Evolutionary conservation across 2,888 invertebrate species (phyloP), one percentile per base, ranked within the genome.

Genomic region (Beris morrisii): DNA sequence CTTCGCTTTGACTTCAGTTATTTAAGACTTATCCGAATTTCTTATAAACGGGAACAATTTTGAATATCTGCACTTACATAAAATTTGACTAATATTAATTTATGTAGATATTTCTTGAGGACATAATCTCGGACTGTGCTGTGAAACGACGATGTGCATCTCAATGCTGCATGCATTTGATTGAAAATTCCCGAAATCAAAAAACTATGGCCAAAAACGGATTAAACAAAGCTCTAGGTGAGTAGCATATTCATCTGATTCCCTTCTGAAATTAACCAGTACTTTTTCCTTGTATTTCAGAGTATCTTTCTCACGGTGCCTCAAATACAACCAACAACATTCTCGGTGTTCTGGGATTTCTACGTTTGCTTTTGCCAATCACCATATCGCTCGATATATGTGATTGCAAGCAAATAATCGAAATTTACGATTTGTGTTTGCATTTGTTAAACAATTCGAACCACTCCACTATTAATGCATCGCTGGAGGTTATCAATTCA

Each of bases 391-490:
- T 75, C 5, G 64, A 59, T 61, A 69, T 68, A 68, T 67, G 58
- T 15, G 79, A 79, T 65, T 73, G 75, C 66, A 76, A 74, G 67
- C 78, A 80, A 77, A 77, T 81, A 71, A 75, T 84, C 70, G 83
- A 92, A 88, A 83, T 92, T 43, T 93, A 91, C 78, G 89, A 91
- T 78, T 83, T 92, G 66, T 91, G 90, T 78, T 79, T 93, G 61
- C 83, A 87, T 75, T 90, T 89, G 79, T 83, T 88, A 66, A 82
- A 84, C 31, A 88, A 88, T 73, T 80, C 82, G 6, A 92, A 95
- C 79, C 95, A 96, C 79, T 95, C 95, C 78, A 87, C 95, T 67
- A 88, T 93, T 72, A 95, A 95, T 75, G 88, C 93, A 1, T 87
- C 94, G 15, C 83, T 97, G 76, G 97, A 97, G 79, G 80, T 80